phyloP scores from a whole-genome alignment of 2,888 invertebrate genomes.

The Hypomecis punctinalis region DNA sequence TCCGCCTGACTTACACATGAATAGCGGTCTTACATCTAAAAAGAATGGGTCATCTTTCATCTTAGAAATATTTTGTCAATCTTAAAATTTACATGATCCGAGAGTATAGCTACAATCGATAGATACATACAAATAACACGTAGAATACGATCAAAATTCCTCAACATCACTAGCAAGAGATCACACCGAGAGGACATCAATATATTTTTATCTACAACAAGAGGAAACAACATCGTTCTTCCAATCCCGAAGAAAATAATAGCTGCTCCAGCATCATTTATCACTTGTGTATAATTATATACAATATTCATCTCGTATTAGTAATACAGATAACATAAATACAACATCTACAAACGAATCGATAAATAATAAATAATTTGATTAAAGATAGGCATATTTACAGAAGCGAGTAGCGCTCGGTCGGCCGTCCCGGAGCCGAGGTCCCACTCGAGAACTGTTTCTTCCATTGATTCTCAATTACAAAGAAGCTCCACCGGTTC shows the following conservation, averaged over 20 bases:
- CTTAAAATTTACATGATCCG: conserved; percentile 35
- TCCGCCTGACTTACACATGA: conserved; percentile 31
- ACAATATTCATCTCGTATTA: conserved; percentile 50
- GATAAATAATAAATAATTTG: conserved; percentile 83
- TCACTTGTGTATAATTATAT: conserved; percentile 31
- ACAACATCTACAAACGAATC: conserved; percentile 66
- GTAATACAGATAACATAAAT: conserved; percentile 51
- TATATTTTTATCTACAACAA: conserved; percentile 41
- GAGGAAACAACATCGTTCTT: conserved; percentile 22
- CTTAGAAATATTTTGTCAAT: conserved; percentile 40
- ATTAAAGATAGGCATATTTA: conserved; percentile 77
- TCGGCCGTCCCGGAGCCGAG: conserved; percentile 51
- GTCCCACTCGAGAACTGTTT: conserved; percentile 52
- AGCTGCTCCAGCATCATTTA: conserved; percentile 21
- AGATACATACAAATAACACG: conserved; percentile 52
- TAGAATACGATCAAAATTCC: conserved; percentile 41
- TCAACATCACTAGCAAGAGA: conserved; percentile 46
- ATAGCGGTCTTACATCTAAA: conserved; percentile 37
- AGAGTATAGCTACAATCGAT: conserved; percentile 54
- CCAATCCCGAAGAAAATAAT: conserved; percentile 20
- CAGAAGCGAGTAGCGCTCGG: conserved; percentile 77
- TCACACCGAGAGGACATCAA: conserved; percentile 43
- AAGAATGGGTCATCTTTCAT: conserved; percentile 28
- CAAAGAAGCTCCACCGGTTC: conserved; percentile 59
- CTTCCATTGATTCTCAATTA: conserved; percentile 51